Base-by-base conservation (phyloP, 2,113 vertebrate genomes). In the Chinchilla lanigera region DNA sequence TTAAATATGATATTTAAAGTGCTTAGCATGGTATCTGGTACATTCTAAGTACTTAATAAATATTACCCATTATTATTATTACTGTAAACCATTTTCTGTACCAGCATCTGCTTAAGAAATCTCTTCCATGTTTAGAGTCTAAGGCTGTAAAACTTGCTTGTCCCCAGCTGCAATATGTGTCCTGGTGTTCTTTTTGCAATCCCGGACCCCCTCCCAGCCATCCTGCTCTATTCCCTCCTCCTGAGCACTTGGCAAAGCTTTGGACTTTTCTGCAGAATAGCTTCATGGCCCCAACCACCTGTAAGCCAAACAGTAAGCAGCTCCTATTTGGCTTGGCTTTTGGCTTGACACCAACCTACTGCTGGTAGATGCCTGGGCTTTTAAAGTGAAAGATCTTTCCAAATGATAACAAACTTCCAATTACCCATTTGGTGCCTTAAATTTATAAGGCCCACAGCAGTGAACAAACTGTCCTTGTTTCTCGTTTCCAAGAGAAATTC, bases 321-420 rank as follows among this genome's bases (percentile, higher is more conserved):
- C 41, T 4, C 26, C 22, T 97, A 1, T 97, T 97, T 96, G 85
- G 20, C 50, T 98, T 97, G 96, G 96, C 93, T 83, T 41, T 94
- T 97, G 89, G 80, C 61, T 94, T 86, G 81, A 94, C 90, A 97
- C 61, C 80, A 88, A 19, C 44, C 28, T 83, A 77, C 65, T 92
- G 54, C 87, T 83, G 44, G 81, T 90, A 10, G 95, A 86, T 3
- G 69, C 58, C 83, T 91, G 56, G 35, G 75, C 87, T 96, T 94
- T 75, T 92, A 54, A 86, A 81, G 83, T 60, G 60, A 92, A 80
- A 85, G 44, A 86, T 86, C 77, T 90, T 97, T 97, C 94, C 93
- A 98, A 96, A 58, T 93, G 95, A 98, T 97, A 98, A 89, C 83
- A 94, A 96, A 96, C 87, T 95, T 82, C 83, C 82, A 98, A 22